Conservation (phyloP, 2,888 invertebrate species). For the Phyto melanocephala region DNA sequence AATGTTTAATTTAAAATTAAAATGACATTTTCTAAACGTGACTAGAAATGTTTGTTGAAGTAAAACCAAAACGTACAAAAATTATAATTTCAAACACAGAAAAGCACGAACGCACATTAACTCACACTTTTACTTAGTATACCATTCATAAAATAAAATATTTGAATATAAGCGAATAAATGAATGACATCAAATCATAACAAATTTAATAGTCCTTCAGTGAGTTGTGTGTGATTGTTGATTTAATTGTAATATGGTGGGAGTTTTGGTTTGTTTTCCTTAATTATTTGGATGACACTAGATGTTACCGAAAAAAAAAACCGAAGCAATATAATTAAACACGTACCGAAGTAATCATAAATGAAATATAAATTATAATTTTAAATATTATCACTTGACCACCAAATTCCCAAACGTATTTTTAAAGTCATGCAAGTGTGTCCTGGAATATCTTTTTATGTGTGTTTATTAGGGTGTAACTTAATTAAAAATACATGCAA, state of each 20-base stretch:
- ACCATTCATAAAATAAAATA: slow-evolving; percentile 38
- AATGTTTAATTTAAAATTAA: slow-evolving; percentile 50
- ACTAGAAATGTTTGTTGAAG: slow-evolving; percentile 37
- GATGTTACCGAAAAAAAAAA: neutral
- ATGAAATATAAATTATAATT: slow-evolving; percentile 28
- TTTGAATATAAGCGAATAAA: slow-evolving; percentile 18
- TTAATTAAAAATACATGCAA: neutral
- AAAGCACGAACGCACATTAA: slow-evolving; percentile 33
- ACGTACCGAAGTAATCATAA: slow-evolving; percentile 48
- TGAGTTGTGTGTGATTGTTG: slow-evolving; percentile 42
- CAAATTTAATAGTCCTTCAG: slow-evolving; percentile 41
- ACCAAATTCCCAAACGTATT: neutral
- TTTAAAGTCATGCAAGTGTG: neutral
- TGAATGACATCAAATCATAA: slow-evolving; percentile 45
- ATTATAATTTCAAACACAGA: neutral
- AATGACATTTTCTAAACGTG: slow-evolving; percentile 55
- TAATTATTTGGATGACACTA: slow-evolving; percentile 5
- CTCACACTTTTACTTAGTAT: neutral
- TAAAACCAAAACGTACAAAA: neutral
- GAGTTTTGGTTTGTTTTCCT: neutral
- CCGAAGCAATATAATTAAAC: slow-evolving; percentile 39
- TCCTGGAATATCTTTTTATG: neutral
- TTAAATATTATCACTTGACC: neutral
- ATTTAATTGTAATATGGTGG: neutral
- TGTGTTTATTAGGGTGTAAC: neutral